Evolutionary conservation across 2,888 invertebrate genomes (phyloP).

Genomic region (Protodeltote pygarga): DNA sequence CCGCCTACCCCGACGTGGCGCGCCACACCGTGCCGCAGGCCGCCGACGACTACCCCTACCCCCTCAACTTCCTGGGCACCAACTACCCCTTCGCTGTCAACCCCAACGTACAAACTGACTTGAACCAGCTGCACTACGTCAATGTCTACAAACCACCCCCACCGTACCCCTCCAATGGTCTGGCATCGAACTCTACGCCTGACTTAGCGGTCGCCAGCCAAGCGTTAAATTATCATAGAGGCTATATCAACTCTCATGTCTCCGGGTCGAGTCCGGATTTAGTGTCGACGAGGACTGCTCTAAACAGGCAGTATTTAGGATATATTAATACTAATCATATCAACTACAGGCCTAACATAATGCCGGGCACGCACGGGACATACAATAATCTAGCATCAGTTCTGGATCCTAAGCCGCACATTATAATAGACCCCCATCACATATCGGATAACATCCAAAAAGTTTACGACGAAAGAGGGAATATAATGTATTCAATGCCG

Average conservation of each 20-base stretch:
- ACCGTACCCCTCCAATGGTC: constrained; percentile 92
- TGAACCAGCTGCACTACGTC: constrained; percentile 86
- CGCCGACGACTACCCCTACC: constrained; percentile 73
- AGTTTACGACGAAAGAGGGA: constrained; percentile 88
- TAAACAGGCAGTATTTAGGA: constrained; percentile 82
- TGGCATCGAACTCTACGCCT: constrained; percentile 94
- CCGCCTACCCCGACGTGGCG: constrained; percentile 89
- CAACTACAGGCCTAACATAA: constrained; percentile 66
- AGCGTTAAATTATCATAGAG: constrained; percentile 80
- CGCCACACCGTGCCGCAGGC: constrained; percentile 72
- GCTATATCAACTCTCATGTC: constrained; percentile 86
- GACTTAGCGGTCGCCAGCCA: constrained; percentile 92
- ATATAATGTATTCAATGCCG: constrained; percentile 89
- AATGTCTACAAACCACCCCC: constrained; percentile 94
- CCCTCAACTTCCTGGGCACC: constrained; percentile 66
- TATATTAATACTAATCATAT: constrained; percentile 73
- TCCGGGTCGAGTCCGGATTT: constrained; percentile 93
- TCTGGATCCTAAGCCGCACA: constrained; percentile 80
- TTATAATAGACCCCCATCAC: constrained; percentile 87
- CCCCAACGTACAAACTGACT: constrained; percentile 74
- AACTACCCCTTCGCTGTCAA: constrained; percentile 78
- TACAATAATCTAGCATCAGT: constrained; percentile 91
- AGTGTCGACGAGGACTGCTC: constrained; percentile 90
- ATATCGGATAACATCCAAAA: constrained; percentile 88
- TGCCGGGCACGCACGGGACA: constrained; percentile 89